Percentiles rank a stretch among this genome's conserved stretches.
phyloP scores from a whole-genome alignment of 2,888 invertebrate species.

The Erebia ligea region DNA sequence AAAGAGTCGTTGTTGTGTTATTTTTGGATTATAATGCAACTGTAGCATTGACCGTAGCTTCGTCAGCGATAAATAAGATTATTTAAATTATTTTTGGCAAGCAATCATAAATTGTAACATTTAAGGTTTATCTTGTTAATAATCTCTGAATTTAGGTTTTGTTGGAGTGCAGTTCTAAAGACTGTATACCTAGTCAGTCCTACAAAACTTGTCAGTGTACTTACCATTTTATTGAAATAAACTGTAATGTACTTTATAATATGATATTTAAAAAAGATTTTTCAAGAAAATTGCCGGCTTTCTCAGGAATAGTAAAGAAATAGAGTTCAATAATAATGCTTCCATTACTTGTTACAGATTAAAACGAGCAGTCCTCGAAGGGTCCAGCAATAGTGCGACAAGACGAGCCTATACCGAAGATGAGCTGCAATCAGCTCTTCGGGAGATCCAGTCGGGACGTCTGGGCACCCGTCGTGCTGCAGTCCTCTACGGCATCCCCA shows the following conservation, averaged over 20 bases:
- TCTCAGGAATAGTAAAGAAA: not conserved
- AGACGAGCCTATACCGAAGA: slow-evolving; percentile 97
- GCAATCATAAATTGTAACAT: too few species aligned
- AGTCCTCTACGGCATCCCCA: slow-evolving; percentile 97
- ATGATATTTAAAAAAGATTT: too few species aligned
- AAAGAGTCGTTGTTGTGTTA: not conserved
- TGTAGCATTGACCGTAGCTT: not conserved
- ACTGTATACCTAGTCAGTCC: too few species aligned
- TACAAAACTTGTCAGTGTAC: too few species aligned
- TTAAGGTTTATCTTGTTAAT: too few species aligned
- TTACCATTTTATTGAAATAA: too few species aligned
- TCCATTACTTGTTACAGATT: slow-evolving; percentile 66
- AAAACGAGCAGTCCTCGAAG: slow-evolving; percentile 63
- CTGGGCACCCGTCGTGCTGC: slow-evolving; percentile 96
- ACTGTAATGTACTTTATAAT: too few species aligned
- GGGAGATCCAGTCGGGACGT: slow-evolving; percentile 96
- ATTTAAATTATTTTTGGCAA: too few species aligned
- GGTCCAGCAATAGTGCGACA: slow-evolving; percentile 79
- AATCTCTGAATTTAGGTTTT: too few species aligned
- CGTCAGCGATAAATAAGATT: not conserved
- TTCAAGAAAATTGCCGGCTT: too few species aligned
- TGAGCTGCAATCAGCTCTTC: slow-evolving; percentile 95
- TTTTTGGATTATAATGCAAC: not conserved
- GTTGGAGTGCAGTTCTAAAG: too few species aligned
- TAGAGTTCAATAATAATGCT: not conserved